Conservation (phyloP, 2,113 vertebrate species). For the Phyllostomus discolor region DNA sequence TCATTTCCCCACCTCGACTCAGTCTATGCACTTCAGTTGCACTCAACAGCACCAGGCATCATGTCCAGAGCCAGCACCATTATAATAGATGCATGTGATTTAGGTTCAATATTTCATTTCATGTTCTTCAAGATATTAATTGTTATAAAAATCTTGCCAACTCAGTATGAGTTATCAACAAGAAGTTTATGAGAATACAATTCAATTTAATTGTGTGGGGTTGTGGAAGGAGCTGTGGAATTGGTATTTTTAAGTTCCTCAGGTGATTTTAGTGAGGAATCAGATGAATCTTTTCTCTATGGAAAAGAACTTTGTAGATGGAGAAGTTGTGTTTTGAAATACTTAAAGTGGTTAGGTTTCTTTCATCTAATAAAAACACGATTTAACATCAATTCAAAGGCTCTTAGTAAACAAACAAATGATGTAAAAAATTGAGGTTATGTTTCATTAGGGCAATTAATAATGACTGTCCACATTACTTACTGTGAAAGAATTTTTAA, state of each 20-base stretch:
- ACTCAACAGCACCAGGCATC: background rate
- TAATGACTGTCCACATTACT: background rate
- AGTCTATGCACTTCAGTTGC: background rate
- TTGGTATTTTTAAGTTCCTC: background rate
- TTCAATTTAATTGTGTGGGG: background rate
- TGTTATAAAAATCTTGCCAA: background rate
- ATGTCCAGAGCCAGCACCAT: background rate
- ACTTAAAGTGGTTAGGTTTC: background rate
- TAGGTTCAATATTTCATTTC: background rate
- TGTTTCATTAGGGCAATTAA: background rate
- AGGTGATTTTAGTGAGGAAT: background rate
- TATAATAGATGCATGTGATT: background rate
- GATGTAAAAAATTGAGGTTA: background rate
- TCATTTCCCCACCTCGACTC: too few relatives aligned
- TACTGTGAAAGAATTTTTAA: background rate
- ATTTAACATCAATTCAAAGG: background rate
- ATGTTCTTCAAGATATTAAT: background rate
- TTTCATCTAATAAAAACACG: background rate
- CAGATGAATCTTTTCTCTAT: background rate
- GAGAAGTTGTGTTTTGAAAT: background rate
- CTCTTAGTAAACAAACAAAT: background rate
- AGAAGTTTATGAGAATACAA: background rate
- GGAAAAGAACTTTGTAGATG: background rate
- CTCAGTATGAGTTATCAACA: background rate
- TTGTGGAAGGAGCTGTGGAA: background rate